Percentiles rank a stretch among this genome's conserved stretches.
Evolutionary conservation across 2,797 vertebrate species (phyloP).

Genomic region (Coluber constrictor): DNA sequence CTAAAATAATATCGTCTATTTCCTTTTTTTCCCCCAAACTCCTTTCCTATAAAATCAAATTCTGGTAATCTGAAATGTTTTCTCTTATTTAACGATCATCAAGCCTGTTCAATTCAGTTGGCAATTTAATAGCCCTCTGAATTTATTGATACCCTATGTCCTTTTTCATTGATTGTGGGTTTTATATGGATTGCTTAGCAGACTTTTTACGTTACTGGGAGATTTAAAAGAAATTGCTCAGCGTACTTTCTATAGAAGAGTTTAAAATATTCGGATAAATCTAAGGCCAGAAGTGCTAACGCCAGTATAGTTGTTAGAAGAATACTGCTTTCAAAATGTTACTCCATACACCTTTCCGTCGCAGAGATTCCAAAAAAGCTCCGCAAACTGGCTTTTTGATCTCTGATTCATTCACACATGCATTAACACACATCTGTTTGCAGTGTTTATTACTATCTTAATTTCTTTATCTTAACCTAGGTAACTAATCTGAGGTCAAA

Average conservation of each 20-base stretch:
- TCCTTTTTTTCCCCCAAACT: not conserved
- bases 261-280: not conserved
- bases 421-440: not conserved
- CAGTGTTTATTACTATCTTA: not conserved
- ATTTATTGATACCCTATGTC: not conserved
- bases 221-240: not conserved
- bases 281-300: not conserved
- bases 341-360: not conserved
- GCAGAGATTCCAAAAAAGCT: not conserved
- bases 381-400: not conserved
- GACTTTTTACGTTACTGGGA: not conserved
- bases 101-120: constrained; percentile 9
- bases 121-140: constrained; percentile 30
- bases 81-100: not conserved
- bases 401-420: not conserved
- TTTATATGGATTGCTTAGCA: not conserved
- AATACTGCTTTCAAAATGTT: not conserved
- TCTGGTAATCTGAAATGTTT: not conserved
- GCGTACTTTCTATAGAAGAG: not conserved
- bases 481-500: not conserved
- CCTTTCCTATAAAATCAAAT: not conserved
- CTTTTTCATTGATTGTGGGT: not conserved
- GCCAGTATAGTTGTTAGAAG: not conserved
- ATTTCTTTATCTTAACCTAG: not conserved
- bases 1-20: constrained; percentile 34